Evolutionary conservation across 2,797 vertebrate species (phyloP).

Genomic region (Percopsis omiscomaycus): DNA sequence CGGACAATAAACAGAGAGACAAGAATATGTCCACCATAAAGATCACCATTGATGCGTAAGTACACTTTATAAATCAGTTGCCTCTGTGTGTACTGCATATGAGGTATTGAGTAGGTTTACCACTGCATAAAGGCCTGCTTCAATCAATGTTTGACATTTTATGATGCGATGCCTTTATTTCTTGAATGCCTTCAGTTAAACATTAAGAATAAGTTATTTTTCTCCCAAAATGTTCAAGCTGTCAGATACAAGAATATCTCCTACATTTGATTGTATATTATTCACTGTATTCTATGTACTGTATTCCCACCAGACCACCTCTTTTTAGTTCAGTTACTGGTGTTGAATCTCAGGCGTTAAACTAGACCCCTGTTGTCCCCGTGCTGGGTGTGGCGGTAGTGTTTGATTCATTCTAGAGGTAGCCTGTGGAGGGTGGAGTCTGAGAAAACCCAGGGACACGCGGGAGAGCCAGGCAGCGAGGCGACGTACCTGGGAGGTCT

Average conservation of each 20-base stretch:
- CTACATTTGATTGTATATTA: not conserved
- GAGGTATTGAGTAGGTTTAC: not conserved
- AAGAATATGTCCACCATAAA: slow-evolving; percentile 97
- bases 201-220: too few relatives aligned
- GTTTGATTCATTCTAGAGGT: slow-evolving; percentile 14
- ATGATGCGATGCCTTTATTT: too few relatives aligned
- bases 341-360: not conserved
- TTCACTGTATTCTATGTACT: not conserved
- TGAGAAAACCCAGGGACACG: not conserved
- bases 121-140: not conserved
- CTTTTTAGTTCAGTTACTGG: not conserved
- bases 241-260: too few relatives aligned
- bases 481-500: slow-evolving; percentile 1
- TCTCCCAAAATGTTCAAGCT: too few relatives aligned
- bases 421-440: slow-evolving; percentile 3
- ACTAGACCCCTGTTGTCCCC: not conserved
- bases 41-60: slow-evolving; percentile 97
- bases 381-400: not conserved
- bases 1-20: slow-evolving; percentile 98
- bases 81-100: not conserved
- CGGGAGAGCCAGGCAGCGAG: not conserved
- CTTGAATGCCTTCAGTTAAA: too few relatives aligned
- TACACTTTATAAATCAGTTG: slow-evolving; percentile 38
- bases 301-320: not conserved
- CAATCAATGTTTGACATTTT: too few relatives aligned